Base-by-base conservation (phyloP, 2,888 invertebrate genomes). In the Caenorhabditis sp. region DNA sequence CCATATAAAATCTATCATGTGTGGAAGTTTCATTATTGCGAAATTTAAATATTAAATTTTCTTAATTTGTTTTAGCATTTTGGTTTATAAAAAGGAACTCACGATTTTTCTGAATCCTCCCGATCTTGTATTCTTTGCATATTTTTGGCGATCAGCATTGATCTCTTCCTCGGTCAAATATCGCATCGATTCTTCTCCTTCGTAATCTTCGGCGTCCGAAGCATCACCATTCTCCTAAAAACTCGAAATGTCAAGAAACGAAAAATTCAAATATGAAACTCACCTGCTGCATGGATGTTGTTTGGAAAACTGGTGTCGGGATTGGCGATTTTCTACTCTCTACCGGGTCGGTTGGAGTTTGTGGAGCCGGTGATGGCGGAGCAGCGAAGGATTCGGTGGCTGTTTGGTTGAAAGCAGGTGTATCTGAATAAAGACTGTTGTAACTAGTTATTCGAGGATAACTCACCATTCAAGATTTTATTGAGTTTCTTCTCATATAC, bases 111-210 rank as follows among this genome's bases (percentile, higher is more conserved):
- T 53, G 21, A 36, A 63, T 20, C 38, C 50, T 52, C 27, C 43
- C 20, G 12, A 38, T 25, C 54, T 26, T 7, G n/a, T 20, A n/a
- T 12, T 38, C 10, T 59, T 59, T 12, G 31, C 12, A 1, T 14
- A 17, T 20, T 54, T 36, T 26, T 43, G 36, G 27, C 69, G 59
- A 56, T 74, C 74, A 21, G 69, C 69, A 7, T 63, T 67, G 59
- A 75, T 63, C 52, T 75, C 75, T 25, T 75, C 75, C 36, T 75
- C 75, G n/a, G 70, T 70, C 62, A 75, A 59, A 50, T 58, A 64
- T 62, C 75, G 60, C 75, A 75, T 75, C 36, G 75, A 75, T 62
- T 75, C 75, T 23, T 75, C 75, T 25, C 75, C 61, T 14, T 75
- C 75, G 50, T 64, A 68, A 56, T 74, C 64, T 23, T 63, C 73